Percentiles rank a stretch among this genome's conserved stretches.
These are phyloP conservation scores for Nezara viridula DNA, from an alignment of 2,888 invertebrate genomes.

Conservation along the genomic window DNA sequence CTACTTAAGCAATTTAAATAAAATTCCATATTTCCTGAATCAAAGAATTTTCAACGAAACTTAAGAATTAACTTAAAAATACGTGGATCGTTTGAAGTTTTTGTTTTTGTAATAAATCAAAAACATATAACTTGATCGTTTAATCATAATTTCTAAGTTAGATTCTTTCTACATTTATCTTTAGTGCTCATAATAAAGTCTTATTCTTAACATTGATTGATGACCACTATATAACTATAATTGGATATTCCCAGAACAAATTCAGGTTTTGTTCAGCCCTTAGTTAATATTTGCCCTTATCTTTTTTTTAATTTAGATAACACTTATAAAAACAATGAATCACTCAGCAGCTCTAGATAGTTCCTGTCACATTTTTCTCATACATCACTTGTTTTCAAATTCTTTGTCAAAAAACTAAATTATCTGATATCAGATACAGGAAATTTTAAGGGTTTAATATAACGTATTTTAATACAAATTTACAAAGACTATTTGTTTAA, in stretches of 20 bases:
- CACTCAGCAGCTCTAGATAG: background rate
- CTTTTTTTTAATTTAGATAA: background rate
- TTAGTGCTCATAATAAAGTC: no score
- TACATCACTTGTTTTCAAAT: background rate
- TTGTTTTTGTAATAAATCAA: no score
- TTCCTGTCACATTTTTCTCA: background rate
- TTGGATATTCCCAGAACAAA: background rate
- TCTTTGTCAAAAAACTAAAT: background rate
- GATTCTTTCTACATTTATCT: no score
- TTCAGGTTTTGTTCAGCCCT: background rate
- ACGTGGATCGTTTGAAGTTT: no score
- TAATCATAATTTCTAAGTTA: no score
- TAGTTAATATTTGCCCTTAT: background rate
- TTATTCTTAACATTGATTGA: background rate
- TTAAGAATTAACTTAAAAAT: no score
- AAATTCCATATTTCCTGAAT: no score
- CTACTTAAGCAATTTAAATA: no score
- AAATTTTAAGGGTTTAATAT: background rate
- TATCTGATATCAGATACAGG: background rate
- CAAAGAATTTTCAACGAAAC: no score
- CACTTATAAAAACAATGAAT: background rate
- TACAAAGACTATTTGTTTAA: no score
- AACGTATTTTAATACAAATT: background rate
- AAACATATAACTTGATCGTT: no score
- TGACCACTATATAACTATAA: background rate